Conservation (phyloP, 2,113 vertebrate species). For the Anseranas semipalmata region DNA sequence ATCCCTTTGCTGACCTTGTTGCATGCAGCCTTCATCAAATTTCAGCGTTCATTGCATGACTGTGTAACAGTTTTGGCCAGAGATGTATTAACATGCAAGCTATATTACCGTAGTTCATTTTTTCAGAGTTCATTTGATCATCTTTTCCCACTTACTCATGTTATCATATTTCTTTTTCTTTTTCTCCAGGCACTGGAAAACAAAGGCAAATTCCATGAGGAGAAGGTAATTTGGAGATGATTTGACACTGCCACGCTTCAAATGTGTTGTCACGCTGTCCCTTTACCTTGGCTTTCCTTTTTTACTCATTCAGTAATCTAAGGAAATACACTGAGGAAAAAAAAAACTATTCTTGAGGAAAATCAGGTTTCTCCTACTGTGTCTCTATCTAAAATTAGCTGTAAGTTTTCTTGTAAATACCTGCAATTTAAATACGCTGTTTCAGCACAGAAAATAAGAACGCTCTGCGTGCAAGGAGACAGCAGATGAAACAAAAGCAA, state of each 20-base stretch:
- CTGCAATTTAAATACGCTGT: not conserved
- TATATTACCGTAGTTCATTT: not conserved
- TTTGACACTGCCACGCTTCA: not conserved
- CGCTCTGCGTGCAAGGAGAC: not conserved
- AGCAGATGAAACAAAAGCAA: not conserved
- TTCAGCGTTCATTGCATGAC: not conserved
- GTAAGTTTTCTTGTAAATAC: not conserved
- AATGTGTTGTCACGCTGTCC: not conserved
- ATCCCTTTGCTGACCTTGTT: not conserved
- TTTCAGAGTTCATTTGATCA: not conserved
- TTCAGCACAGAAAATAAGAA: not conserved
- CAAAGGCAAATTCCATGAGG: not conserved
- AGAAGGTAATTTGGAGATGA: not conserved
- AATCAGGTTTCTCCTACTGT: not conserved
- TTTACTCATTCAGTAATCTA: not conserved
- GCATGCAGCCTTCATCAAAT: not conserved
- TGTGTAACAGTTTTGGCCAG: not conserved
- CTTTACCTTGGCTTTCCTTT: not conserved
- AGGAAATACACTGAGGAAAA: not conserved
- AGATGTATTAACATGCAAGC: not conserved
- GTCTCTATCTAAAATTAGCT: not conserved
- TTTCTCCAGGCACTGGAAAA: slow-evolving; percentile 22
- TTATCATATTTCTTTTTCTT: not conserved
- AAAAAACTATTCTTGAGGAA: not conserved
- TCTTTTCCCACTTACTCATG: not conserved